Evolutionary conservation across 2,888 invertebrate species (phyloP), one percentile per base, ranked within the genome.

Genomic region (Nemotelus pantherinus): DNA sequence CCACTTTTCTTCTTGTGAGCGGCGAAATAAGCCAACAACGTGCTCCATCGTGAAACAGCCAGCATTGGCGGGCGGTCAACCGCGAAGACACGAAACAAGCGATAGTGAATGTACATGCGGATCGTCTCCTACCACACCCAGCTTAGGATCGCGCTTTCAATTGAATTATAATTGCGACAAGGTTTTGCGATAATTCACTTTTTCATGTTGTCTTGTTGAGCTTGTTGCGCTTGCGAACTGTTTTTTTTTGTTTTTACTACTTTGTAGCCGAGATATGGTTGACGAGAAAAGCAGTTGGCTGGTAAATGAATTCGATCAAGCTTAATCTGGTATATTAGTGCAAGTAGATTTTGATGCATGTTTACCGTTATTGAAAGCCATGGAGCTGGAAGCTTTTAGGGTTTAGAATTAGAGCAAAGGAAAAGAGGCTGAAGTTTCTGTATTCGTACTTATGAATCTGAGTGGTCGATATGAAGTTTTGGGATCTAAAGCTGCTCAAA

Each of bases 61-160:
- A 77, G 50, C 72, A 64, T 60, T 72, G 65, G 68, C 76, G 65
- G 64, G 78, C 72, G 55, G 60, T 74, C 74, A 60, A 55, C 63
- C 63, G 57, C 57, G 64, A 45, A 74, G 57, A 44, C 60, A 78
- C 57, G 53, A 58, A 76, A 76, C 76, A 53, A 25, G 67, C 68
- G 58, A 67, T 77, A 58, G 76, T 77, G 58, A 77, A 77, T 25
- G 67, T 70, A 57, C 41, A 70, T 39, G 9, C 39, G 43, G 58
- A 77, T 78, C 77, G 78, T 80, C 79, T 80, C 78, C 80, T 78
- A 77, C 80, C 79, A 80, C 80, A 80, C 79, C 79, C 78, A 80
- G 67, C 70, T 68, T 72, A 78, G 77, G 77, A 79, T 78, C 78
- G 79, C 79, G 78, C 75, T 77, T 55, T 64, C 64, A 76, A 76